phyloP scores from a whole-genome alignment of 1,140 invertebrate species.

The Solenopsis invicta region DNA sequence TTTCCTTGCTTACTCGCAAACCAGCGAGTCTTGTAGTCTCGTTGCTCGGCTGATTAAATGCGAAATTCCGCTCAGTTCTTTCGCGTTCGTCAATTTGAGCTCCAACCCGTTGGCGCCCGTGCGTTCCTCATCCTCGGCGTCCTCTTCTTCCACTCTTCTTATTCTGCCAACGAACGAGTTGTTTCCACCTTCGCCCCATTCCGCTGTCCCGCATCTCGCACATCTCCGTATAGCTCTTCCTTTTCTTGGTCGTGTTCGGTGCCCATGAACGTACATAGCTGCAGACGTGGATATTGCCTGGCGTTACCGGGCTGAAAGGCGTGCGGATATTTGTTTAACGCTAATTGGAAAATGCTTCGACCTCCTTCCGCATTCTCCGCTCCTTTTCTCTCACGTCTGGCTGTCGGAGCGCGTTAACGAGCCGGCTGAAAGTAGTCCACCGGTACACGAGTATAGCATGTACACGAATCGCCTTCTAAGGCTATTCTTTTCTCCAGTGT shows the following conservation, averaged over 20 bases:
- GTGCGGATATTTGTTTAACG: constrained; percentile 80
- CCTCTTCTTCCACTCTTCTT: constrained; percentile 56
- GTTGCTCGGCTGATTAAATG: constrained; percentile 81
- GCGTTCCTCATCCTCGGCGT: constrained; percentile 37
- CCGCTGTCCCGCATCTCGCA: background rate
- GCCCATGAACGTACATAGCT: constrained; percentile 37
- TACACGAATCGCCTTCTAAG: constrained; percentile 23
- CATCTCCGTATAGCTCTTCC: constrained; percentile 33
- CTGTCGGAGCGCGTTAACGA: constrained; percentile 64
- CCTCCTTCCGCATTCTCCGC: constrained; percentile 52
- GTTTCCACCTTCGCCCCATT: constrained; percentile 32
- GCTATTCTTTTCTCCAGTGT: constrained; percentile 42
- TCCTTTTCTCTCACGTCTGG: constrained; percentile 60
- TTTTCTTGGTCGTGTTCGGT: constrained; percentile 7
- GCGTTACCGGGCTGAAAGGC: constrained; percentile 66
- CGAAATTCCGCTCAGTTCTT: constrained; percentile 81
- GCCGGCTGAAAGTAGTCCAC: constrained; percentile 63
- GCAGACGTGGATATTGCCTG: constrained; percentile 76
- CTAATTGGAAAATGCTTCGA: constrained; percentile 81
- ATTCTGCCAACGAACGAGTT: constrained; percentile 63
- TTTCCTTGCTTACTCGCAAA: constrained; percentile 53
- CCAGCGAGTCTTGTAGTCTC: constrained; percentile 67
- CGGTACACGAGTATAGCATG: constrained; percentile 13
- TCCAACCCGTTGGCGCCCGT: constrained; percentile 29
- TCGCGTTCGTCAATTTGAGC: constrained; percentile 73